phyloP scores from a whole-genome alignment of 2,888 invertebrate genomes.

The Lasioglossum vierecki region DNA sequence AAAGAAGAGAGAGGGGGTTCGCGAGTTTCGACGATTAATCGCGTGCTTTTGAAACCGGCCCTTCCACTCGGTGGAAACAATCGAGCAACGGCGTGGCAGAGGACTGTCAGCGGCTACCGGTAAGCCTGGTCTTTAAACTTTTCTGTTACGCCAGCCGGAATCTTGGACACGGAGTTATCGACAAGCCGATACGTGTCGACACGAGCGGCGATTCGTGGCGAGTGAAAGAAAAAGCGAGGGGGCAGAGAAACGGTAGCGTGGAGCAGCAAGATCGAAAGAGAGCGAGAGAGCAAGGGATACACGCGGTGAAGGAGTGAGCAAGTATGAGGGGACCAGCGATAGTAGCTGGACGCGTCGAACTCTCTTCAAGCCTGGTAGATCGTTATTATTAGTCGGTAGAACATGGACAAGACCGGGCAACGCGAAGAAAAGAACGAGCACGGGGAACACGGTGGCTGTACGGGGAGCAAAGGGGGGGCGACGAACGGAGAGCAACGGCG shows the following conservation, averaged over 20 bases:
- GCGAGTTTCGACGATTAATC: constrained; percentile 27
- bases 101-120: constrained; percentile 48
- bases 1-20: neutral
- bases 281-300: neutral
- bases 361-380: constrained; percentile 68
- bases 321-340: constrained; percentile 38
- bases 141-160: constrained; percentile 50
- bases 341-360: constrained; percentile 60
- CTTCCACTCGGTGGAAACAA: constrained; percentile 45
- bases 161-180: constrained; percentile 56
- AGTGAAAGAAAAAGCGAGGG: constrained; percentile 39
- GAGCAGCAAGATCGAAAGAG: neutral
- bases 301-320: neutral
- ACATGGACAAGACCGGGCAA: constrained; percentile 48
- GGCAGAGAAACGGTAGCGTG: constrained; percentile 42
- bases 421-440: constrained; percentile 20
- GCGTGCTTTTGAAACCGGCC: constrained; percentile 39
- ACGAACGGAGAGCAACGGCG: constrained; percentile 50
- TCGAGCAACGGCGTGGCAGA: constrained; percentile 31
- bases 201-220: constrained; percentile 31
- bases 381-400: constrained; percentile 68
- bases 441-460: neutral
- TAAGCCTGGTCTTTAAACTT: constrained; percentile 57
- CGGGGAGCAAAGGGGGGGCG: neutral
- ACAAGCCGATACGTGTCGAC: constrained; percentile 61